Conservation (phyloP, 2,888 invertebrate genomes). For the Tinea pellionella region DNA sequence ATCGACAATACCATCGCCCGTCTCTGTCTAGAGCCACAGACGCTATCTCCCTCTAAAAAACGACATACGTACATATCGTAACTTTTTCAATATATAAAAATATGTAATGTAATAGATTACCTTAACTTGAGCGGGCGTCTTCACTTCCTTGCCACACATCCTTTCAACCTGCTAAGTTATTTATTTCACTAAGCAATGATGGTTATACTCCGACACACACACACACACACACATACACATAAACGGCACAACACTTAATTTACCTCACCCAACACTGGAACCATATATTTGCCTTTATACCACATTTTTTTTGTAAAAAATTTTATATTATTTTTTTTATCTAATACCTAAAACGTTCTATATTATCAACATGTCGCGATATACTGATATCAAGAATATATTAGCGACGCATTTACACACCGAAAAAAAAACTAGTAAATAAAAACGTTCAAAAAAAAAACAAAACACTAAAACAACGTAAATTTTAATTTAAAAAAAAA, state of each 20-base stretch:
- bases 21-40: no score
- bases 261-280: conserved; percentile 34
- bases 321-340: background rate
- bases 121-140: conserved; percentile 36
- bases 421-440: no score
- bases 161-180: conserved; percentile 15
- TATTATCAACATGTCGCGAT: background rate
- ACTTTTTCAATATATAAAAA: no score
- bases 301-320: conserved; percentile 22
- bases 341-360: background rate
- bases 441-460: background rate
- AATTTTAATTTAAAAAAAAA: background rate
- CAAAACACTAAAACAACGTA: background rate
- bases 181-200: background rate
- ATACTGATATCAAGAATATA: background rate
- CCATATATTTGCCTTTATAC: conserved; percentile 32
- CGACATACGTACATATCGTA: no score
- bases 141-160: conserved; percentile 42
- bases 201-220: conserved; percentile 15
- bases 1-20: no score
- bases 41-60: no score
- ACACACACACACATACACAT: conserved; percentile 14
- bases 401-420: background rate
- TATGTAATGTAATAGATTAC: no score
- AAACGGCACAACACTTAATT: conserved; percentile 22